Base-by-base conservation (phyloP, 2,888 invertebrate genomes). In the Lymantria dispar region DNA sequence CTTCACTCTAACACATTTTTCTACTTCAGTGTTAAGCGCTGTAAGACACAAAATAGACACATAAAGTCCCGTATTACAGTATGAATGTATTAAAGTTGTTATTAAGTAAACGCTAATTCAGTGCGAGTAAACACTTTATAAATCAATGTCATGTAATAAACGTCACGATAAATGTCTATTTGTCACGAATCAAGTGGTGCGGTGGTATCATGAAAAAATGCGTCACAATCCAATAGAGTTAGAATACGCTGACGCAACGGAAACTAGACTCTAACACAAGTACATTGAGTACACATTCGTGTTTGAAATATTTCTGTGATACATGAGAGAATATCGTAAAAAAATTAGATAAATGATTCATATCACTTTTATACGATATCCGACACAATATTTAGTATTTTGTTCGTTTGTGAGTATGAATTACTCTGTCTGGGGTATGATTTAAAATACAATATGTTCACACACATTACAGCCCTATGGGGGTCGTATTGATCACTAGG, bases 141-240 rank as follows among this genome's bases (percentile, higher is more conserved):
- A 74, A 77, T 79, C 80, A 73, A 68, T 58, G 76, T 74, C 75
- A 65, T 65, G 61, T 72, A 74, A 79, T 79, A 75, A 78, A 77
- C 70, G 79, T 77, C 79, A 65, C 71, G 69, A 72, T 75, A 69
- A 76, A 76, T 74, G 73, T 77, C 63, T 77, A 78, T 79, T 78
- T 78, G 76, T 78, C 76, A 72, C 67, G 59, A 72, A 69, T 76
- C 74, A 74, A 69, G 70, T 68, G 68, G 49, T 57, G 58, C 10
- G 33, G 5, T 33, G 47, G 60, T 64, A 72, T 63, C 61, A 60
- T 48, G 48, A 52, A 56, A 52, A 64, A 68, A 64, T 59, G 61
- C 58, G 55, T 54, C 57, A 57, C 66, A 71, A 68, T 59, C 54
- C 52, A 49, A 62, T 54, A 56, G 45, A 43, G 48, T 45, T 14